Evolutionary conservation across 2,113 vertebrate species (phyloP).

Genomic region (Cairina moschata): DNA sequence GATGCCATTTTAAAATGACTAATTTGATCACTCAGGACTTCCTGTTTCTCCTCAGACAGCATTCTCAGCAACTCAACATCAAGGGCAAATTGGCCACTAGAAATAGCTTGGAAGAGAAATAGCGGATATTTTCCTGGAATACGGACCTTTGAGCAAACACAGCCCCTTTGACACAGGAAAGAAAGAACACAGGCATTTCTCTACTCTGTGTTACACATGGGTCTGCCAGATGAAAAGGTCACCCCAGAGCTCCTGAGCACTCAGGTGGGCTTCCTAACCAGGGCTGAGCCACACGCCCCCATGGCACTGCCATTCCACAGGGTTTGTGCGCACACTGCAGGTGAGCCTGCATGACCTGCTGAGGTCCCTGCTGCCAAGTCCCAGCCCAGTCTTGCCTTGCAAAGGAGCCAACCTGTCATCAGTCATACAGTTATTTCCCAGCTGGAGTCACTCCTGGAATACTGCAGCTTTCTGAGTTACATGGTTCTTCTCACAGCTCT

Average conservation of each 20-base stretch:
- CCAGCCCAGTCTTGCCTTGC: background rate
- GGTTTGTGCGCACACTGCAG: background rate
- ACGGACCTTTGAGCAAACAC: background rate
- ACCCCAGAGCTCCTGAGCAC: background rate
- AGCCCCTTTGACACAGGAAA: background rate
- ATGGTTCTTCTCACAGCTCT: background rate
- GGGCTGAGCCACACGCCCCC: background rate
- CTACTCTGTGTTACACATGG: background rate
- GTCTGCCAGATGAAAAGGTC: background rate
- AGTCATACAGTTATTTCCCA: background rate
- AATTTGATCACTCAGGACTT: background rate
- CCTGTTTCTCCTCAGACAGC: background rate
- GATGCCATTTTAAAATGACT: background rate
- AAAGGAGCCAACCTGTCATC: background rate
- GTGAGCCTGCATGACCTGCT: background rate
- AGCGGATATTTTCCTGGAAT: background rate
- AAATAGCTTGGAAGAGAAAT: background rate
- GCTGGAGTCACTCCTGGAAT: rapidly evolving
- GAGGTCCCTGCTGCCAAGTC: background rate
- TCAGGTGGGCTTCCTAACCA: background rate
- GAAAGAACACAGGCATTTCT: background rate
- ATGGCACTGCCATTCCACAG: background rate
- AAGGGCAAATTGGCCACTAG: background rate
- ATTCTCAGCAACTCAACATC: background rate
- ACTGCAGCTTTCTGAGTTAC: background rate